Evolutionary conservation across 2,113 vertebrate genomes (phyloP), one percentile per base, ranked within the genome.

Genomic region (Bubo blakistoni): DNA sequence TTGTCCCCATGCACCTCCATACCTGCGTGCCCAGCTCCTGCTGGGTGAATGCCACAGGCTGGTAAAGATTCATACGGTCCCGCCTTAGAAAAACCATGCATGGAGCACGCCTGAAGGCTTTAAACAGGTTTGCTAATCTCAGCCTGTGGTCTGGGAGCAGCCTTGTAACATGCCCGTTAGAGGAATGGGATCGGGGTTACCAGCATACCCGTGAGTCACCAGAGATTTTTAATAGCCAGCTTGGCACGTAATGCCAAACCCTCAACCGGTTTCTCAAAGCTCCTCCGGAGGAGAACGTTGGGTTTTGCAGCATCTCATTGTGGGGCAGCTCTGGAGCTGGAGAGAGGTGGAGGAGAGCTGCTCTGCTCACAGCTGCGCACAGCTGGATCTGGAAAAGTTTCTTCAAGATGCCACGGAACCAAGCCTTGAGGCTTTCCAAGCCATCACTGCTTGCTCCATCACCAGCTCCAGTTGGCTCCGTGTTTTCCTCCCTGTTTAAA

Each of bases 201-300:
- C 1, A 1, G 11, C 4, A 51, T 36, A 6, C 84, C 70, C 10
- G 0, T 8, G 0, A 44, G 38, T 8, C 83, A 4, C 38, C 1
- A 2, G 21, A 18, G 83, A 1, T 22, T 38, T 67, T 57, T 40
- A 40, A 38, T 25, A 73, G 22, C 32, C 27, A 34, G 26, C n/a
- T 49, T 19, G 65, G 54, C 58, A 26, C 6, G 0, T 2, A 29
- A 46, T 8, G 0, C 74, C 78, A 16, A 30, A 20, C 25, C 59
- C 40, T 14, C 1, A 0, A 1, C 19, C 1, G 7, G 16, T 22
- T 20, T 42, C 59, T 40, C 63, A 8, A 0, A 38, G 71, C 86
- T 79, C 4, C 14, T 40, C 47, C 3, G 1, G 22, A 6, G 84
- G 66, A 58, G 59, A 49, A 52, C 2, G 6, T 3, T 20, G 67